phyloP scores from a whole-genome alignment of 2,113 vertebrate species.

The Gallinago paraguaiae region DNA sequence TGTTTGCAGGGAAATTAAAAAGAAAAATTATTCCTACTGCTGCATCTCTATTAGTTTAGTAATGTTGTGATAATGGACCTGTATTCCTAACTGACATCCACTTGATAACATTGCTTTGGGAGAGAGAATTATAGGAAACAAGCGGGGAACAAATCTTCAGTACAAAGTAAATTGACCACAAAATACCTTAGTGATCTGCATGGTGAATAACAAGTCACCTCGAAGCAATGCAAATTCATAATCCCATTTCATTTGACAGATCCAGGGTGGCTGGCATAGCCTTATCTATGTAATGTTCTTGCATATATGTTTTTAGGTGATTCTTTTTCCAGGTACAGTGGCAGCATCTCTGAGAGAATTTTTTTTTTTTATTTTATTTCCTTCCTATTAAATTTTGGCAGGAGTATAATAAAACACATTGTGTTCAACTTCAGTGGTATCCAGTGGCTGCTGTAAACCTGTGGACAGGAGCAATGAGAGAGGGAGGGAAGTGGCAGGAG shows the following conservation, averaged over 20 bases:
- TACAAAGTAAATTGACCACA: conserved; percentile 51
- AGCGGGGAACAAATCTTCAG: not conserved
- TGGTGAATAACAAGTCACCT: conserved; percentile 38
- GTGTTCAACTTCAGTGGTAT: not conserved
- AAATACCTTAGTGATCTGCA: conserved; percentile 18
- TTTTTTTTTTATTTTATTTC: not conserved
- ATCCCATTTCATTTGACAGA: not conserved
- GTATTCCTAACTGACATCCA: conserved; percentile 16
- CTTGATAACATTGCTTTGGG: conserved; percentile 29
- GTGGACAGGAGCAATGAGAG: not conserved
- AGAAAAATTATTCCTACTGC: not conserved
- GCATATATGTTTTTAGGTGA: not conserved
- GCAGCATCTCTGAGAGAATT: not conserved
- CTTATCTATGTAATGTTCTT: not conserved
- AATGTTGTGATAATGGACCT: conserved; percentile 32
- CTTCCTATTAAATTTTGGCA: not conserved
- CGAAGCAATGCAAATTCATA: not conserved
- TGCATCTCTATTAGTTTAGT: conserved; percentile 6
- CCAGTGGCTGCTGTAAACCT: not conserved
- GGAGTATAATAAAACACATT: not conserved
- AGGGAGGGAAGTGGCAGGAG: not conserved
- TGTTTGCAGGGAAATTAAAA: conserved; percentile 51
- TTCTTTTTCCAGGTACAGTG: not conserved
- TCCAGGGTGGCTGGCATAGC: not conserved
- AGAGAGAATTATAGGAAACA: conserved; percentile 37